Conservation (phyloP, 2,797 vertebrate species). For the Ammospiza maritima region DNA sequence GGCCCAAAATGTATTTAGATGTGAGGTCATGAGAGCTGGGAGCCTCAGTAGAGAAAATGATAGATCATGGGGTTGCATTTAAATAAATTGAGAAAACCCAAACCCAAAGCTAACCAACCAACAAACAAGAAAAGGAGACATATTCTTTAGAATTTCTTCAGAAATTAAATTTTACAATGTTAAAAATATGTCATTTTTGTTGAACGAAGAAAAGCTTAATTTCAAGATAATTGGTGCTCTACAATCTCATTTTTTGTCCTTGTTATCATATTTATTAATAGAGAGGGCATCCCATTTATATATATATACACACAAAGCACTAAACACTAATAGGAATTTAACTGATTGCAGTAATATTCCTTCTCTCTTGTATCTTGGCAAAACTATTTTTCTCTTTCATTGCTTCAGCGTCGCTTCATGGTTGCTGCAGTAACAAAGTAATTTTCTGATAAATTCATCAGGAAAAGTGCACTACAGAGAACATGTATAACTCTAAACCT, state of each 20-base stretch:
- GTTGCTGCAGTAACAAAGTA: slow-evolving; percentile 65
- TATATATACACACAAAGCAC: background rate
- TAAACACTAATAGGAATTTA: slow-evolving; percentile 14
- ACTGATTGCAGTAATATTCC: slow-evolving; percentile 36
- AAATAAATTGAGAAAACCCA: background rate
- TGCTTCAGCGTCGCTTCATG: background rate
- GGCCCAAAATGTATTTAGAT: background rate
- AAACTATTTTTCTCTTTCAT: slow-evolving; percentile 39
- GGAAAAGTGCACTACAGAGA: slow-evolving; percentile 45
- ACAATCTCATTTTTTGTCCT: background rate
- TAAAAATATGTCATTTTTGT: background rate
- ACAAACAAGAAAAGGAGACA: background rate
- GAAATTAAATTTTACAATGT: background rate
- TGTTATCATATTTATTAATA: slow-evolving; percentile 2
- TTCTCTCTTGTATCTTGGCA: background rate
- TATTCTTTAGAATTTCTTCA: background rate
- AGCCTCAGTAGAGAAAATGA: background rate
- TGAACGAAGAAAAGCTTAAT: background rate
- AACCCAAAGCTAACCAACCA: background rate
- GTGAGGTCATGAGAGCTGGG: background rate
- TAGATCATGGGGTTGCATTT: background rate
- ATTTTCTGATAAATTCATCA: slow-evolving; percentile 69
- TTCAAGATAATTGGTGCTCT: background rate
- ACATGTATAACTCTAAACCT: slow-evolving; percentile 48
- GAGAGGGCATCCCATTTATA: background rate